phyloP scores from a whole-genome alignment of 2,113 vertebrate species.

The Bettongia penicillata region DNA sequence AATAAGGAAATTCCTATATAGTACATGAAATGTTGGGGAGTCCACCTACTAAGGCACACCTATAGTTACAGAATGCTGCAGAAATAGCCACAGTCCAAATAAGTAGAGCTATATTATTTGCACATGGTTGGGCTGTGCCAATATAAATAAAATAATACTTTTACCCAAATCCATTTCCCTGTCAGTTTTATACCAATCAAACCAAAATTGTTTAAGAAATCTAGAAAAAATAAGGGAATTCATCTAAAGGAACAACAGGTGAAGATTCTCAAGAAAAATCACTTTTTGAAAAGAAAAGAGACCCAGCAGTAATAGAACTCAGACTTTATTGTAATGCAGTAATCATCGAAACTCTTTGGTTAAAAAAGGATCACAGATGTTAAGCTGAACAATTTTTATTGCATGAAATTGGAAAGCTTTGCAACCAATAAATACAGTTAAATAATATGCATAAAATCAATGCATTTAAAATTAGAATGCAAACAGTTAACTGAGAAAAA shows the following conservation, averaged over 20 bases:
- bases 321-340: not conserved
- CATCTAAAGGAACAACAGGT: not conserved
- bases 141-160: not conserved
- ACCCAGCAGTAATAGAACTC: not conserved
- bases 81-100: not conserved
- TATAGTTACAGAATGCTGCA: not conserved
- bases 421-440: not conserved
- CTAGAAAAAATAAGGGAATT: not conserved
- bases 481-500: not conserved
- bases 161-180: not conserved
- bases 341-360: not conserved
- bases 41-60: not conserved
- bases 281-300: not conserved
- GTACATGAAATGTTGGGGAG: not conserved
- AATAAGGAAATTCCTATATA: not conserved
- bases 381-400: not conserved
- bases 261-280: not conserved
- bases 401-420: not conserved
- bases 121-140: not conserved
- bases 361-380: not conserved
- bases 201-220: not conserved
- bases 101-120: not conserved
- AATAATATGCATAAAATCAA: not conserved
- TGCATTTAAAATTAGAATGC: not conserved
- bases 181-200: not conserved